Evolutionary conservation across 1,140 invertebrate genomes (phyloP).

Genomic region (Pseudomyrmex cubaensis): DNA sequence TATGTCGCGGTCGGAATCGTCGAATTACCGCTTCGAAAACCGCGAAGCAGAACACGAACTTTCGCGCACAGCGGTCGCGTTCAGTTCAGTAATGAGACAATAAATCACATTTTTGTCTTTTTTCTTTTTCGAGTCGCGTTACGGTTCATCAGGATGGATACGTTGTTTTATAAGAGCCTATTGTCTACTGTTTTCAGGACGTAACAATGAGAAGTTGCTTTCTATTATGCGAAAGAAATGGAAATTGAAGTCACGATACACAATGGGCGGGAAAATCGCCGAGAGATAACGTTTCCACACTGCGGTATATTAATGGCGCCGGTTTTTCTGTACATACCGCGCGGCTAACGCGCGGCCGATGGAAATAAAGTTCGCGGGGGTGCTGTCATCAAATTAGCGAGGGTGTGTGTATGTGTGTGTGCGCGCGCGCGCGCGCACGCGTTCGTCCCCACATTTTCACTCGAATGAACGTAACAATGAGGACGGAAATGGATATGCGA

Average conservation of each 20-base stretch:
- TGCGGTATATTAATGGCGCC: conserved; percentile 35
- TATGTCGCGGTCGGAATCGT: too few species aligned
- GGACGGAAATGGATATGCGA: conserved; percentile 56
- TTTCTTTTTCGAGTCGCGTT: conserved; percentile 21
- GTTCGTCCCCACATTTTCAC: conserved; percentile 22
- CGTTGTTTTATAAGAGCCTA: conserved; percentile 49
- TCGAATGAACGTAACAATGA: conserved; percentile 52
- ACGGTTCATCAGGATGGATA: conserved; percentile 22
- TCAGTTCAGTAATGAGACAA: neutral
- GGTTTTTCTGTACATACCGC: conserved; percentile 44
- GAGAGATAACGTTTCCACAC: conserved; percentile 53
- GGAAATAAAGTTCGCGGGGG: conserved; percentile 50
- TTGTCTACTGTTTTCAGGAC: conserved; percentile 35
- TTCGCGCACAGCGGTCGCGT: neutral
- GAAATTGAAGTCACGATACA: conserved; percentile 55
- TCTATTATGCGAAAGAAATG: conserved; percentile 57
- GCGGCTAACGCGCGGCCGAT: conserved; percentile 19
- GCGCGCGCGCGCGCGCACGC: neutral
- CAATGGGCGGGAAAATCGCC: conserved; percentile 53
- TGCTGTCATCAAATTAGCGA: conserved; percentile 55
- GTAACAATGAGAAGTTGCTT: conserved; percentile 55
- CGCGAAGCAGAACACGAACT: neutral
- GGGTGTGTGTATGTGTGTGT: neutral
- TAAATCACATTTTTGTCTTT: conserved; percentile 31
- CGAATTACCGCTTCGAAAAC: too few species aligned